Percentiles rank a stretch among this genome's conserved stretches.
These are phyloP conservation scores for Drosophila mercatorum DNA, from an alignment of 2,888 invertebrate species.

Conservation along the genomic window DNA sequence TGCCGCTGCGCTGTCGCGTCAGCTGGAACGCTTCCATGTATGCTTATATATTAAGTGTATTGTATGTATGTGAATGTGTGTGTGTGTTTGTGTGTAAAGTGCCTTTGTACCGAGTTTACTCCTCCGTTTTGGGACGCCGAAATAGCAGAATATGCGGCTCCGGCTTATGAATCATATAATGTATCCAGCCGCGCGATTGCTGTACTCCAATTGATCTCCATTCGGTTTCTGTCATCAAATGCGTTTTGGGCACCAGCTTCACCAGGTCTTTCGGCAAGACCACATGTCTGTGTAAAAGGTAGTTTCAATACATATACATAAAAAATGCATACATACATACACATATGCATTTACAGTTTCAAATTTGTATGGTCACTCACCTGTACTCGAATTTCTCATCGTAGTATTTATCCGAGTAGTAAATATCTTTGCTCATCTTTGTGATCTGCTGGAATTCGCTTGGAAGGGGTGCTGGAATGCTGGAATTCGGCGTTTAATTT, in stretches of 20 bases:
- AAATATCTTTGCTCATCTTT: constrained; percentile 90
- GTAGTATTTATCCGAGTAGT: constrained; percentile 96
- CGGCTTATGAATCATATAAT: constrained; percentile 98
- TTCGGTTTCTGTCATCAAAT: constrained; percentile 96
- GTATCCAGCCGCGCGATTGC: constrained; percentile 98
- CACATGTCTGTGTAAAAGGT: constrained; percentile 92
- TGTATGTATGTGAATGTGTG: constrained; percentile 19
- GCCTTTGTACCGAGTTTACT: constrained; percentile 40
- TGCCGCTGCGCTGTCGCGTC: constrained; percentile 65
- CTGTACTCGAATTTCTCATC: constrained; percentile 97
- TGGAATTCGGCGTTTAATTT: constrained; percentile 5
- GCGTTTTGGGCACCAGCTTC: constrained; percentile 95
- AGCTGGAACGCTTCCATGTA: constrained; percentile 32
- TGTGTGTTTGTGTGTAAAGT: constrained; percentile 23
- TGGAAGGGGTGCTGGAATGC: constrained; percentile 25
- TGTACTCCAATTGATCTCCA: constrained; percentile 98
- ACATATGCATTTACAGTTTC: constrained; percentile 24
- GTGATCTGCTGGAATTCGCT: neutral
- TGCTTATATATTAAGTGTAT: constrained; percentile 20
- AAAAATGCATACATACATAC: neutral
- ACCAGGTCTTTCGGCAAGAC: constrained; percentile 96
- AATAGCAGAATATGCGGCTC: constrained; percentile 97
- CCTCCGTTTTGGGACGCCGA: constrained; percentile 88
- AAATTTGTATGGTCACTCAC: constrained; percentile 85
- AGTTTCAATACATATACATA: constrained; percentile 2